phyloP scores from a whole-genome alignment of 2,113 vertebrate genomes.

The Trogon surrucura region DNA sequence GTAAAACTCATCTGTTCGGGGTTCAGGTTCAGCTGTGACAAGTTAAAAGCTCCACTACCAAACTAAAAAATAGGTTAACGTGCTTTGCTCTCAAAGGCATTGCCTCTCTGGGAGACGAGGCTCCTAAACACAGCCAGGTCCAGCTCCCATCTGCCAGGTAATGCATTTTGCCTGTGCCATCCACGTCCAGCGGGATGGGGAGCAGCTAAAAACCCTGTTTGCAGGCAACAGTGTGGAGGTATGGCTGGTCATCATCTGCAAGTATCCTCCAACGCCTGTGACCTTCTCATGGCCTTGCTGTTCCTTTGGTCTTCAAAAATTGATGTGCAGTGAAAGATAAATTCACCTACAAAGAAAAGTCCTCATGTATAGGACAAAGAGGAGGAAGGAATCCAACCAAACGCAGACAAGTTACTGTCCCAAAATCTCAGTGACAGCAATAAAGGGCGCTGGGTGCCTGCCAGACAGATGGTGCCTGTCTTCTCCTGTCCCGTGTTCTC shows the following conservation, averaged over 20 bases:
- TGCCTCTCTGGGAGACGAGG: not conserved
- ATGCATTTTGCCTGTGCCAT: rapidly evolving
- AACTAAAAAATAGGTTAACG: not conserved
- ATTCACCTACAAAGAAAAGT: not conserved
- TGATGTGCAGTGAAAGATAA: not conserved
- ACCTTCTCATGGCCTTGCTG: rapidly evolving
- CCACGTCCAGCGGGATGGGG: rapidly evolving
- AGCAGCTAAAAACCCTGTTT: not conserved
- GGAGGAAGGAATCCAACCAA: not conserved
- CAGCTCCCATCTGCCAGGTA: not conserved
- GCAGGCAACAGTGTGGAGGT: rapidly evolving
- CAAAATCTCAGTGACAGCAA: not conserved
- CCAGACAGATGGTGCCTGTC: not conserved
- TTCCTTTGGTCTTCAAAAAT: not conserved
- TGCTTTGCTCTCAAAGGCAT: not conserved
- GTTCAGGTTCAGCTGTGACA: not conserved
- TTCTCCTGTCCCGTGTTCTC: not conserved
- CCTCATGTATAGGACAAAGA: not conserved
- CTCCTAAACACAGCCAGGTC: not conserved
- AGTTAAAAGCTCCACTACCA: not conserved
- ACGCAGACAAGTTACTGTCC: not conserved
- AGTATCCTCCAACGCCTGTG: not conserved
- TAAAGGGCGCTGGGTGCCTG: not conserved
- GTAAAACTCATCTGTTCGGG: not conserved
- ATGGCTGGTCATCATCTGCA: not conserved